These are phyloP conservation scores for Apamea monoglypha DNA, from an alignment of 2,888 invertebrate species.

Conservation along the genomic window DNA sequence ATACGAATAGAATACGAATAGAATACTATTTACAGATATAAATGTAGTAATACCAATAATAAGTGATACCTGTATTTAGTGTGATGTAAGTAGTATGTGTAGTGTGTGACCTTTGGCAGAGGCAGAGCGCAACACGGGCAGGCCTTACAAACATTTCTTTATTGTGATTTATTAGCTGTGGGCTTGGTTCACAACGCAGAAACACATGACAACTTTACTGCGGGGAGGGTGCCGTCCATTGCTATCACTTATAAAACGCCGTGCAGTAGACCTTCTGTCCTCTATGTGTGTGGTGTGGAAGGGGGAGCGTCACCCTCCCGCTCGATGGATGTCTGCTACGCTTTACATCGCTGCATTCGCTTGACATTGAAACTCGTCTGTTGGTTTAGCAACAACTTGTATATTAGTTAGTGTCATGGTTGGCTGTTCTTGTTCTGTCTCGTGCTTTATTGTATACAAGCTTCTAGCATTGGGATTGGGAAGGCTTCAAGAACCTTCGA, in stretches of 20 bases:
- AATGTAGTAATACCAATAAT: no score
- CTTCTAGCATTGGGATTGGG: neutral
- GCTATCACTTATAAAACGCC: neutral
- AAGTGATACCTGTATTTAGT: no score
- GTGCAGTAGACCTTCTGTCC: slow-evolving; percentile 1
- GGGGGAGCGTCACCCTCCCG: slow-evolving; percentile 4
- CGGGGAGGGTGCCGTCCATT: neutral
- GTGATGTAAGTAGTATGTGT: no score
- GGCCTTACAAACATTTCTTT: neutral
- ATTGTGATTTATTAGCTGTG: neutral
- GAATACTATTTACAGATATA: no score
- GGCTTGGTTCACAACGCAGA: neutral
- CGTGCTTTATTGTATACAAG: neutral
- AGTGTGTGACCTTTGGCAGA: neutral
- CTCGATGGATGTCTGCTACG: slow-evolving; percentile 18
- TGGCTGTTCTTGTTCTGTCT: neutral
- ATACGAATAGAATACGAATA: no score
- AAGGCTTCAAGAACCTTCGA: neutral
- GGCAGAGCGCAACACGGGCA: neutral
- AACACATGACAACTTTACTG: neutral
- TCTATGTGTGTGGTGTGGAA: neutral
- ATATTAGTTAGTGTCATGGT: neutral
- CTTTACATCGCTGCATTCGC: slow-evolving; percentile 1
- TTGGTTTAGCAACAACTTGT: neutral
- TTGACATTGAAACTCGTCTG: slow-evolving; percentile 36